Base-by-base conservation (phyloP, 1,140 invertebrate genomes). In the Habropoda laboriosa region DNA sequence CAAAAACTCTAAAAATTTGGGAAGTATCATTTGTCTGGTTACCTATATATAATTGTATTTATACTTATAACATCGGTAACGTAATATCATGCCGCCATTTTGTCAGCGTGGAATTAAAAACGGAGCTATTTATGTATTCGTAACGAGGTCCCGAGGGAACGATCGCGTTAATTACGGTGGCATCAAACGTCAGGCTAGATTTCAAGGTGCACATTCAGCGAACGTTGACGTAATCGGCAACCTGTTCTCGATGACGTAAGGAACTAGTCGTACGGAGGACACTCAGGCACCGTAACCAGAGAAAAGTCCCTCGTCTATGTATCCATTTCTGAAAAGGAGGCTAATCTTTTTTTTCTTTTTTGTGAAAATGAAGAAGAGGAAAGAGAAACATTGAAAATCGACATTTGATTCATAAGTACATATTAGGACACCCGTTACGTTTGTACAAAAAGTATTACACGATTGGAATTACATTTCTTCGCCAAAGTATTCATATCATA, bases 211-310 rank as follows among this genome's bases (percentile, higher is more conserved):
- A n/a, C 55, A 21, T n/a, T n/a, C 16, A 10, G 32, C 42, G 55
- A 49, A 70, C 32, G 79, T 83, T 85, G 83, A 85, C 67, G 82
- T 85, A 85, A 85, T 63, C 78, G 32, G 21, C 70, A 67, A 85
- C 78, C 73, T 81, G 83, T 85, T 85, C 73, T 35, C 79, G 49
- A 40, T 85, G 83, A 85, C 32, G 83, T 49, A 85, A 85, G 49
- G 10, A 73, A 63, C 27, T 70, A 74, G 57, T 80, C 57, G 63
- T 32, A 51, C 24, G 45, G 68, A 85, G 82, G 77, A 77, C 60
- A 76, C 16, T 51, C 55, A 81, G 61, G 63, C 49, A 27, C 38
- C 18, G 35, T 58, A 72, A 57, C 40, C 30, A 47, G 30, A 82
- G n/a, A 74, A 74, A 79, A 64, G 55, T 57, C 12, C n/a, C 10